Percentiles rank a stretch among this genome's conserved stretches.
These are phyloP conservation scores for Chrysodeixis includens DNA, from an alignment of 2,888 invertebrate genomes.

Conservation along the genomic window DNA sequence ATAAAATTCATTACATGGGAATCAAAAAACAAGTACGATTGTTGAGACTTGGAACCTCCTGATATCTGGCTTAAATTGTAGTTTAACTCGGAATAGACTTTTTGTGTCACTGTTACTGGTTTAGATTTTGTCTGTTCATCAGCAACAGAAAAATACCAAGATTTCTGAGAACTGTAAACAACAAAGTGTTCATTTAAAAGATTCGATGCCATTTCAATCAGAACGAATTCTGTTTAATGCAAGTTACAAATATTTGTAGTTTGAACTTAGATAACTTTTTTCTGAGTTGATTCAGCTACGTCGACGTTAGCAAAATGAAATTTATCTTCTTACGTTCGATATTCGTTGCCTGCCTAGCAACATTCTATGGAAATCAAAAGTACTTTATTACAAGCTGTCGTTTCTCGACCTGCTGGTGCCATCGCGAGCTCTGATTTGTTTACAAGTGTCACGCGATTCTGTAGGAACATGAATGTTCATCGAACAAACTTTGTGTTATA, in stretches of 20 bases:
- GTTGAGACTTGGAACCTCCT: not conserved
- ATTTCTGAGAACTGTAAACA: slow-evolving; percentile 4
- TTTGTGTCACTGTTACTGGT: not conserved
- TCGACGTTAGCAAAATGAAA: slow-evolving; percentile 13
- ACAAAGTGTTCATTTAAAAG: not conserved
- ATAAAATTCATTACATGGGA: not conserved
- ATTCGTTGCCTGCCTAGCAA: slow-evolving; percentile 59
- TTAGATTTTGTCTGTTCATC: not conserved
- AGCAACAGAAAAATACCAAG: not conserved
- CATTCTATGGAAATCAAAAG: slow-evolving; percentile 70
- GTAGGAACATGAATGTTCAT: slow-evolving; percentile 61
- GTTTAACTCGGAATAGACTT: not conserved
- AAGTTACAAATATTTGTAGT: slow-evolving; percentile 12
- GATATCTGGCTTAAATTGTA: not conserved
- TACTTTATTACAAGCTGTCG: slow-evolving; percentile 69
- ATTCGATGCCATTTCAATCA: not conserved
- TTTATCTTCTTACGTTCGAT: slow-evolving; percentile 15
- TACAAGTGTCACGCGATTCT: slow-evolving; percentile 71
- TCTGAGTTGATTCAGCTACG: slow-evolving; percentile 10
- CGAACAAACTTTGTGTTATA: slow-evolving; percentile 63
- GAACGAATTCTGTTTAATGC: not conserved
- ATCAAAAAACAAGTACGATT: not conserved
- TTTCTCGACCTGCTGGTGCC: slow-evolving; percentile 72
- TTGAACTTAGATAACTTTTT: not conserved
- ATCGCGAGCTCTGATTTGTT: slow-evolving; percentile 74